These are phyloP conservation scores for Cistogaster globosa DNA, from an alignment of 2,888 invertebrate genomes.

Conservation along the genomic window DNA sequence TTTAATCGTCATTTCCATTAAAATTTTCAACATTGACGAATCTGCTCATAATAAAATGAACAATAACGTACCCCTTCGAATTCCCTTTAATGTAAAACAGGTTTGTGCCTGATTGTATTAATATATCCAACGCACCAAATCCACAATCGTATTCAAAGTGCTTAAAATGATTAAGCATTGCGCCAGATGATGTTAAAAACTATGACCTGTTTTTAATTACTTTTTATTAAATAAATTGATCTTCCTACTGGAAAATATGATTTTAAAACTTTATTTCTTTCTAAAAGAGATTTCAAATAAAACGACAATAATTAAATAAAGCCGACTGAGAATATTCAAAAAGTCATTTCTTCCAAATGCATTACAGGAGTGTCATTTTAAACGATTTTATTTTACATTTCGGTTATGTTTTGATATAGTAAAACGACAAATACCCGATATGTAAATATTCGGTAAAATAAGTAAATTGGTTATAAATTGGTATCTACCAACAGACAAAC, in stretches of 20 bases:
- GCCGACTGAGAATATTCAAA: no score
- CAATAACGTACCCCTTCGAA: background rate
- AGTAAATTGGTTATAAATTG: no score
- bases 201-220: slow-evolving; percentile 67
- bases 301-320: no score
- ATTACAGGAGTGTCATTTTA: no score
- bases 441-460: no score
- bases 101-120: slow-evolving; percentile 9
- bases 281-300: no score
- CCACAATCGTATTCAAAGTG: slow-evolving; percentile 19
- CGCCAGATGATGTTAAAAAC: slow-evolving; percentile 63
- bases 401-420: no score
- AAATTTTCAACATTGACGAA: slow-evolving; percentile 72
- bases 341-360: no score
- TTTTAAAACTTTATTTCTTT: no score
- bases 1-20: slow-evolving; percentile 70
- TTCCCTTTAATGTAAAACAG: slow-evolving; percentile 35
- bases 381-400: no score
- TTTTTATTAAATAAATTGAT: slow-evolving; percentile 46
- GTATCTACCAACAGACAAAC: no score
- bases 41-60: slow-evolving; percentile 26
- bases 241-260: background rate
- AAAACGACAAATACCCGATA: no score
- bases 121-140: background rate
- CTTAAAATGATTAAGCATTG: slow-evolving; percentile 60